Conservation (phyloP, 1,140 invertebrate genomes). For the Cyclargus thomasi region DNA sequence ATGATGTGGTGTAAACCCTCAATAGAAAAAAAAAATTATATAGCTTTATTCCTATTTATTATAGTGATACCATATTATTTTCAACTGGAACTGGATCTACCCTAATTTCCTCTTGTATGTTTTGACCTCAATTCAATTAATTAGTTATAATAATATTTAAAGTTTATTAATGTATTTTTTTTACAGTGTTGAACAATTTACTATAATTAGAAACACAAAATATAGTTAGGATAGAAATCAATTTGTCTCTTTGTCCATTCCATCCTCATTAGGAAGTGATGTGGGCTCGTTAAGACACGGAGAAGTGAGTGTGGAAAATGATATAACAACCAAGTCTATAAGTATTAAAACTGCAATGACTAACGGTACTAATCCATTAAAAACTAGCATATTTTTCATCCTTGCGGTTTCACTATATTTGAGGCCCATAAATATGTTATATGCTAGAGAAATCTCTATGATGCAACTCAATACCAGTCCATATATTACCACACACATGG, state of each 20-base stretch:
- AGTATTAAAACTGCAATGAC: slow-evolving; percentile 43
- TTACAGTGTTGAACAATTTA: too few species aligned
- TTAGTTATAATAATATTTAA: too few species aligned
- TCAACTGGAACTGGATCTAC: too few species aligned
- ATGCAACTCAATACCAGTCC: slow-evolving; percentile 36
- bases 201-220: too few species aligned
- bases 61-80: too few species aligned
- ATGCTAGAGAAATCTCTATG: slow-evolving; percentile 39
- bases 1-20: too few species aligned
- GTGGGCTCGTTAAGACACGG: not conserved
- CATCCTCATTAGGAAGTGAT: not conserved
- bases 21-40: too few species aligned
- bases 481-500: slow-evolving; percentile 49
- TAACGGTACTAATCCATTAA: slow-evolving; percentile 55
- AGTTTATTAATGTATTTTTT: too few species aligned
- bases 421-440: slow-evolving; percentile 43
- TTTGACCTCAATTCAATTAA: too few species aligned
- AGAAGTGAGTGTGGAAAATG: slow-evolving; percentile 31
- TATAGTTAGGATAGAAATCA: not conserved
- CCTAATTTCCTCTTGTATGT: too few species aligned
- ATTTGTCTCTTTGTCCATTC: not conserved
- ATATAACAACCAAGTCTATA: slow-evolving; percentile 40
- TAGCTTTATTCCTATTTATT: too few species aligned
- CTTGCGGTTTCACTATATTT: not conserved
- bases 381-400: slow-evolving; percentile 27